phyloP scores from a whole-genome alignment of 30 jellyfish, hydroid and myxozoan species.

The Rhopilema esculentum region DNA sequence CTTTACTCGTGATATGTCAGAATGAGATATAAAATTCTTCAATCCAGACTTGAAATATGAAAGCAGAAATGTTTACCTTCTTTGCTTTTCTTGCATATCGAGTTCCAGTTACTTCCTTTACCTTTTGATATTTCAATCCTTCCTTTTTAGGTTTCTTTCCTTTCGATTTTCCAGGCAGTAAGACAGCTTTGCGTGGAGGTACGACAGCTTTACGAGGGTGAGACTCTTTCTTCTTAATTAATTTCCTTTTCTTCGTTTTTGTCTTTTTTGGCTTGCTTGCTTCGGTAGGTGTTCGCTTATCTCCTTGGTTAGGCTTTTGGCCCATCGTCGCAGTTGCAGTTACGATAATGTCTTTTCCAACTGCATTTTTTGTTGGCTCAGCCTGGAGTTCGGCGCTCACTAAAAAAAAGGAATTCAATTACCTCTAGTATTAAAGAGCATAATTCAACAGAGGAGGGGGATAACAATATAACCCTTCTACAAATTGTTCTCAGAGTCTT shows the following conservation, averaged over 20 bases:
- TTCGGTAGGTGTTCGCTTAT: constrained; percentile 34
- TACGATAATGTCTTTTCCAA: constrained; percentile 55
- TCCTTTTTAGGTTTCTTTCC: constrained; percentile 22
- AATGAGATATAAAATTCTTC: no score
- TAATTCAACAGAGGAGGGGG: background rate
- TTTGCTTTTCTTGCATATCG: constrained; percentile 44
- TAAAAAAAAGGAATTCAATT: background rate
- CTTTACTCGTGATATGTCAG: no score
- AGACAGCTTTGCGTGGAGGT: constrained; percentile 28
- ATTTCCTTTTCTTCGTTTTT: constrained; percentile 5
- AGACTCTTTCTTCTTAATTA: background rate
- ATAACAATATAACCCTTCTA: no score
- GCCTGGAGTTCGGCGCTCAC: background rate
- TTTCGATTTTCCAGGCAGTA: constrained; percentile 13
- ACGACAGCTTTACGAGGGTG: constrained; percentile 44
- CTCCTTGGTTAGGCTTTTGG: constrained; percentile 19
- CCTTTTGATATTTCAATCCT: constrained; percentile 15
- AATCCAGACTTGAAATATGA: no score
- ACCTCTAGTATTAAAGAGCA: background rate
- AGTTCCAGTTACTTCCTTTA: constrained; percentile 53
- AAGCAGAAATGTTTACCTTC: background rate
- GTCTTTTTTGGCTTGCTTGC: constrained; percentile 23
- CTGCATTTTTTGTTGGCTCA: constrained; percentile 42
- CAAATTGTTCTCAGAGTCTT: no score
- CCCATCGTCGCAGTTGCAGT: constrained; percentile 79